phyloP scores from a whole-genome alignment of 1,140 invertebrate genomes.

The Goniozus legneri region DNA sequence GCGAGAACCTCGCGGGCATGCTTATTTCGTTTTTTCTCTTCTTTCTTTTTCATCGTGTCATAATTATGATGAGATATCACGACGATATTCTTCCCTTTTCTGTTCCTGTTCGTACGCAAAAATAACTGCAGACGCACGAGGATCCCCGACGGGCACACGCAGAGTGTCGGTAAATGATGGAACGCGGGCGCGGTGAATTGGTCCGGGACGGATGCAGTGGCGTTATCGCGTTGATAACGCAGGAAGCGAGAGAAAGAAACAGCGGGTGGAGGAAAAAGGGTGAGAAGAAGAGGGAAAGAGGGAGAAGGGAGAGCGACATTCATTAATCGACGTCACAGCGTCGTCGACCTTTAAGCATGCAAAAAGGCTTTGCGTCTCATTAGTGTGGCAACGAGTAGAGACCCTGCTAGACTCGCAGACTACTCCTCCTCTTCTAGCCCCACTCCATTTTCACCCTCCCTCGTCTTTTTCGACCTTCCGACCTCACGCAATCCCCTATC shows the following conservation, averaged over 20 bases:
- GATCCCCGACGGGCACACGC: too few species aligned
- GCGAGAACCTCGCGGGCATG: too few species aligned
- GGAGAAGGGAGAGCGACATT: constrained; percentile 15
- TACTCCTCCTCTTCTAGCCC: not conserved
- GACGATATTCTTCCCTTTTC: too few species aligned
- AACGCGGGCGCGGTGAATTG: too few species aligned
- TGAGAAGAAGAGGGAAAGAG: too few species aligned
- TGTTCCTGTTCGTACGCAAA: too few species aligned
- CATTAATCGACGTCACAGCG: constrained; percentile 25
- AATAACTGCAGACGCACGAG: too few species aligned
- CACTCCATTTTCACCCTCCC: not conserved
- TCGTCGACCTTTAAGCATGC: constrained; percentile 23
- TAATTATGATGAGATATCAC: too few species aligned
- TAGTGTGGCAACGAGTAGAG: constrained; percentile 23
- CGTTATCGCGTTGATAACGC: constrained; percentile 21
- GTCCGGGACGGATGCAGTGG: not conserved
- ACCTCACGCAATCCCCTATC: not conserved
- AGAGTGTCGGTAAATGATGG: too few species aligned
- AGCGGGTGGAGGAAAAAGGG: too few species aligned
- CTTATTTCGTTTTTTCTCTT: too few species aligned
- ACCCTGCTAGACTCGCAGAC: not conserved
- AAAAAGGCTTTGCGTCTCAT: constrained; percentile 28
- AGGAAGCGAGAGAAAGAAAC: not conserved
- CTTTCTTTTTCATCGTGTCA: too few species aligned
- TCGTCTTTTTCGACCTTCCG: not conserved